These are phyloP conservation scores for Scotopteryx bipunctaria DNA, from an alignment of 2,888 invertebrate species.

Conservation along the genomic window DNA sequence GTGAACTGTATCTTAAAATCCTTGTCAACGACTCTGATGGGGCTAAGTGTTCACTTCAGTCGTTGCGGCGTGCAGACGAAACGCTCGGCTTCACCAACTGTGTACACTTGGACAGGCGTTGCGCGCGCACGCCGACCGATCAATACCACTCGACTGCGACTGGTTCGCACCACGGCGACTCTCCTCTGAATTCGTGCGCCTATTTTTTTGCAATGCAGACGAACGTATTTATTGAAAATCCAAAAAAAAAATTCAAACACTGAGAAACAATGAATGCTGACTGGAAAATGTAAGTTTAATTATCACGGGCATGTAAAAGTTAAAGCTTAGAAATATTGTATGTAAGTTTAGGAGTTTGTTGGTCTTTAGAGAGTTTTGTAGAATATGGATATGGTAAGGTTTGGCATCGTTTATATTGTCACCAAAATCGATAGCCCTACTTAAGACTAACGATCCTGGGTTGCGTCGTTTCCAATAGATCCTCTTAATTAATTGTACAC, in stretches of 20 bases:
- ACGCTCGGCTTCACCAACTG: conserved; percentile 69
- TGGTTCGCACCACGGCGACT: conserved; percentile 71
- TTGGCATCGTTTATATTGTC: conserved; percentile 40
- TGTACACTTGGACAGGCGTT: conserved; percentile 73
- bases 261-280: conserved; percentile 47
- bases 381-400: conserved; percentile 32
- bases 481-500: conserved; percentile 45
- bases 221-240: conserved; percentile 55
- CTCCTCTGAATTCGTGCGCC: conserved; percentile 69
- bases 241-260: conserved; percentile 45
- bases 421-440: conserved; percentile 54
- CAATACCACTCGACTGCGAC: conserved; percentile 73
- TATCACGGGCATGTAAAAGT: conserved; percentile 39
- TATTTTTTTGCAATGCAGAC: conserved; percentile 65
- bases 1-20: conserved; percentile 40
- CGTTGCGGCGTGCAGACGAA: conserved; percentile 66
- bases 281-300: conserved; percentile 22
- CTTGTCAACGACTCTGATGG: conserved; percentile 65
- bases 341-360: conserved; percentile 42
- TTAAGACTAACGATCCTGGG: conserved; percentile 45
- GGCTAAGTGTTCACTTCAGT: conserved; percentile 70
- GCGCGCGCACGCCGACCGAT: conserved; percentile 81
- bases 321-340: conserved; percentile 47
- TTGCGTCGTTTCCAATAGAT: conserved; percentile 38
- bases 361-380: conserved; percentile 30